Evolutionary conservation across 2,888 invertebrate species (phyloP), one percentile per base, ranked within the genome.

Genomic region (Flexamia atlantica): DNA sequence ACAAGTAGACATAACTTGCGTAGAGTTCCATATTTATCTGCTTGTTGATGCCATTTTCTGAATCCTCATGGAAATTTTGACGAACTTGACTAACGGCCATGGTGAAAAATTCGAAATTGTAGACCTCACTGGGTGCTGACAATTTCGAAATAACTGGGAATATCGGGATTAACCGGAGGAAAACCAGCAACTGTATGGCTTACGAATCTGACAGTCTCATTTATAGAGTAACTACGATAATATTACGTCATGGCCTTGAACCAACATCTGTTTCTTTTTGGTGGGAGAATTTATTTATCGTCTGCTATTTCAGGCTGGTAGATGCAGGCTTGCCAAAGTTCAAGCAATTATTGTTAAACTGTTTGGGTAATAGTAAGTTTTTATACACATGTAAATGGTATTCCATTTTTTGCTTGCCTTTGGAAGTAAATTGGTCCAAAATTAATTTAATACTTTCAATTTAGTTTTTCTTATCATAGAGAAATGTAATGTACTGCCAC

Each of bases 1-100:
- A 93, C 89, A 95, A 90, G 89, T 96, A 96, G 82, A 93, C 93
- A 88, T 96, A 95, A 88, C 93, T 94, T 9, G 95, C 95, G 87
- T 93, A 92, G 17, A 96, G 89, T 90, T 96, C 95, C 91, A 94
- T 90, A 90, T 95, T 95, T 87, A 95, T 95, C 91, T 95, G 95
- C 85, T 92, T 92, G 89, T 95, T 95, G 57, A 95, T 91, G 46
- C 92, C 93, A 68, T 91, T 91, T 89, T 95, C 95, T 87, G 93
- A 93, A 85, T 93, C 93, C 83, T 90, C 90, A 86, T 93, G 92
- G 88, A 93, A 95, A 90, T 94, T 94, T 89, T 95, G 94, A 84
- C 94, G 91, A 85, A 92, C 91, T 85, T 87, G 87, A 86, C 84
- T 85, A 88, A 90, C 89, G 87, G 89, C 90, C 90, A 91, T 91